A percentile compares a stretch with the other conserved stretches of the same genome.
phyloP scores from a whole-genome alignment of 2,888 invertebrate species.

The Brachylomia viminalis region DNA sequence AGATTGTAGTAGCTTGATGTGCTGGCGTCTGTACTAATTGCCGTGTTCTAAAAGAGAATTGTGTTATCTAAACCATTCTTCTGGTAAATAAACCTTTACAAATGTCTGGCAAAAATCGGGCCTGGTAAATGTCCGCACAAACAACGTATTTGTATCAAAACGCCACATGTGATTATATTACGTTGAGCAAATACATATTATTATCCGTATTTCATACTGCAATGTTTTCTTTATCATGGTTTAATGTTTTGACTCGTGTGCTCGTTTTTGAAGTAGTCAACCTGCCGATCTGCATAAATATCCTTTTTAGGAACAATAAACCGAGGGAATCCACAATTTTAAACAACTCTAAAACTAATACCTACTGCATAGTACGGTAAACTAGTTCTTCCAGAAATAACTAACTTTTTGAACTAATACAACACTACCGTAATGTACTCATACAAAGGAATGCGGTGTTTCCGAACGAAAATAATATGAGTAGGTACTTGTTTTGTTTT shows the following conservation, averaged over 20 bases:
- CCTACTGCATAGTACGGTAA: slow-evolving; percentile 12
- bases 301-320: background rate
- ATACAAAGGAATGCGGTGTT: slow-evolving; percentile 42
- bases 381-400: slow-evolving; percentile 44
- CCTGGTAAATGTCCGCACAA: background rate
- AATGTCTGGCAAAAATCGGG: background rate
- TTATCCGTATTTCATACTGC: background rate
- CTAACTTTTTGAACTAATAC: slow-evolving; percentile 27
- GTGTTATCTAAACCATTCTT: background rate
- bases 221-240: background rate
- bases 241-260: background rate
- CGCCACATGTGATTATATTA: slow-evolving; percentile 7
- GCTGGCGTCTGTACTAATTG: no score
- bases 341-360: background rate
- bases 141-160: background rate
- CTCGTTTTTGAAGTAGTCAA: background rate
- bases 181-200: slow-evolving; percentile 1
- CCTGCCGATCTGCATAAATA: background rate
- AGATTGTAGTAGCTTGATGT: no score
- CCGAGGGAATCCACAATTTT: background rate
- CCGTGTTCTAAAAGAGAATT: background rate
- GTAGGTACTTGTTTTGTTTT: slow-evolving; percentile 21
- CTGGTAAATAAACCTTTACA: background rate
- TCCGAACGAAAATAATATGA: slow-evolving; percentile 50
- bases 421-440: slow-evolving; percentile 49